Conservation (phyloP, 2,113 vertebrate species). For the Tringa solitaria region DNA sequence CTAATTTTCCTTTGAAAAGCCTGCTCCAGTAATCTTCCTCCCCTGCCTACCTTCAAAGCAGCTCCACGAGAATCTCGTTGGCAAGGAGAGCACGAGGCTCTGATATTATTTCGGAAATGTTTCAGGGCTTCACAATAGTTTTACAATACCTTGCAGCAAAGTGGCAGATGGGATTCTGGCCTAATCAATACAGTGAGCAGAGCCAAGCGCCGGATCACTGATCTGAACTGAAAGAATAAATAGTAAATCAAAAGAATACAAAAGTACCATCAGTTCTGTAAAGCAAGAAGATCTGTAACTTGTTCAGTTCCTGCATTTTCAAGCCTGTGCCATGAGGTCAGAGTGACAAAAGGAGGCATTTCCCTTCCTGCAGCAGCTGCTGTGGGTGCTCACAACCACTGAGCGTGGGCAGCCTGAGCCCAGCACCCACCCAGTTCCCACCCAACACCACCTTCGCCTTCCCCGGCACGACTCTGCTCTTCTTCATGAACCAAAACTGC, state of each 20-base stretch:
- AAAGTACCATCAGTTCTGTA: background rate
- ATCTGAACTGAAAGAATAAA: background rate
- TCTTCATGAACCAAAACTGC: rapidly evolving
- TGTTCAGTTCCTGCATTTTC: background rate
- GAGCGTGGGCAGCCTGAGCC: background rate
- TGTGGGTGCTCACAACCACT: too few species aligned
- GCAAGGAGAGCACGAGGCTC: background rate
- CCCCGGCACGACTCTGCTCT: background rate
- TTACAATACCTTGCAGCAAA: background rate
- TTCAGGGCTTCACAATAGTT: background rate
- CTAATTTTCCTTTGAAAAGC: background rate
- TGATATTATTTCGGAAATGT: background rate
- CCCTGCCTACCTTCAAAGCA: background rate
- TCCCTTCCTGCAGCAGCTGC: background rate
- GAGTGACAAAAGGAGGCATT: background rate
- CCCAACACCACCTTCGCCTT: rapidly evolving
- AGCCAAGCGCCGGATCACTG: background rate
- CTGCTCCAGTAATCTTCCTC: background rate
- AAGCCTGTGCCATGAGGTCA: background rate
- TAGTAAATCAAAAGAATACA: background rate
- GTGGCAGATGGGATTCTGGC: background rate
- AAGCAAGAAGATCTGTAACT: background rate
- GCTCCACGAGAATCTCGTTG: background rate
- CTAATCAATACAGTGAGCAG: background rate
- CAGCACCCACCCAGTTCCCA: background rate